Evolutionary conservation across 2,797 vertebrate species (phyloP).

Genomic region (Cyprinella venusta): DNA sequence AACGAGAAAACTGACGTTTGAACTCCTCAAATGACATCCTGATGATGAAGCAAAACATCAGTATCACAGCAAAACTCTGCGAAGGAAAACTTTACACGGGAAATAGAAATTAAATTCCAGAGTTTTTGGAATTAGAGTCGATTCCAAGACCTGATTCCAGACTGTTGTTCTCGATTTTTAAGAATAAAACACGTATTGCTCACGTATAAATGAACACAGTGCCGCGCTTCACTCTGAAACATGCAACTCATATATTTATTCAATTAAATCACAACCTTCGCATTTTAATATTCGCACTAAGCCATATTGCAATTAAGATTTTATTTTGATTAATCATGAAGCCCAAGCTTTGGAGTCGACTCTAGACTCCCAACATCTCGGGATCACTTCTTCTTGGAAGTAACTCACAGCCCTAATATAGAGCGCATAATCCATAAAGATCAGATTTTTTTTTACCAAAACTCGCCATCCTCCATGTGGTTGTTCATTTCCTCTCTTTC

Average conservation of each 20-base stretch:
- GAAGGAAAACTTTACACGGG: neutral
- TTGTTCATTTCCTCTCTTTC: slow-evolving; percentile 81
- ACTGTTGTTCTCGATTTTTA: neutral
- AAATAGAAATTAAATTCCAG: neutral
- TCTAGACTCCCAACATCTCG: neutral
- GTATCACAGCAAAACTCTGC: neutral
- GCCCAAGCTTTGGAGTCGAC: neutral
- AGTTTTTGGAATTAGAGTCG: too few relatives aligned
- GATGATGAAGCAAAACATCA: neutral
- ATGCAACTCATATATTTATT: too few relatives aligned
- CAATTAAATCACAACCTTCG: too few relatives aligned
- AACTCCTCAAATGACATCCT: slow-evolving; percentile 88
- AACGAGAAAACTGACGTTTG: slow-evolving; percentile 78
- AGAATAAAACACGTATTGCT: neutral
- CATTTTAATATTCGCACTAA: too few relatives aligned
- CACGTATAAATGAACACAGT: too few relatives aligned
- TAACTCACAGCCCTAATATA: neutral
- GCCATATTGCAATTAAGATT: neutral
- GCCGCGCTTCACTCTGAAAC: neutral
- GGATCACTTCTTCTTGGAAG: neutral
- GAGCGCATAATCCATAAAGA: neutral
- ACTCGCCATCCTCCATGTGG: slow-evolving; percentile 92
- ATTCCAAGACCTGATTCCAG: neutral
- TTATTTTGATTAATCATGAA: neutral
- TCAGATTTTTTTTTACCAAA: slow-evolving; percentile 79